Conservation (phyloP, 2,797 vertebrate species). For the Poeciliopsis paucimaculata region DNA sequence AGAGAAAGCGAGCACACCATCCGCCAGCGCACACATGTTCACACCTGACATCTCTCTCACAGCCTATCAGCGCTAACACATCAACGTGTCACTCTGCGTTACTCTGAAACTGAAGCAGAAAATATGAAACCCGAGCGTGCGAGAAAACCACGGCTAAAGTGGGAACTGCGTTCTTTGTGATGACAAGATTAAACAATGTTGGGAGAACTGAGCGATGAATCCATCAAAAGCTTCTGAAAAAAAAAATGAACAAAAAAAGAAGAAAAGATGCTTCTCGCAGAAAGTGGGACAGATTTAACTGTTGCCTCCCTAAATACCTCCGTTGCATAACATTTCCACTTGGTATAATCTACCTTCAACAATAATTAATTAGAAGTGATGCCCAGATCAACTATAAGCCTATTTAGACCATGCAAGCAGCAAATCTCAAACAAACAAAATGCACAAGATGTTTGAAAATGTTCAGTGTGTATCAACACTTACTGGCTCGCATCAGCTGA, state of each 20-base stretch:
- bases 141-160: background rate
- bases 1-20: conserved; percentile 20
- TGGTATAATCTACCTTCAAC: conserved; percentile 18
- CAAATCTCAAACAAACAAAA: conserved; percentile 6
- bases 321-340: background rate
- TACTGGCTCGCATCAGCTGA: conserved; percentile 86
- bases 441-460: conserved; percentile 12
- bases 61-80: conserved; percentile 41
- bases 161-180: conserved; percentile 8
- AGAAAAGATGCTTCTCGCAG: background rate
- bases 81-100: conserved; percentile 25
- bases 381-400: background rate
- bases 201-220: conserved; percentile 18
- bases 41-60: conserved; percentile 51
- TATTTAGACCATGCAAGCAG: conserved; percentile 4
- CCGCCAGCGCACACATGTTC: conserved; percentile 24
- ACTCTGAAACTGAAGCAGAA: background rate
- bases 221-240: background rate
- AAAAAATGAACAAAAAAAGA: background rate
- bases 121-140: background rate
- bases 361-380: background rate
- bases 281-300: conserved; percentile 35
- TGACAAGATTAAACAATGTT: background rate
- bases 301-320: conserved; percentile 15
- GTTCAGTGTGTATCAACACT: conserved; percentile 56